Evolutionary conservation across 2,113 vertebrate genomes (phyloP), one percentile per base, ranked within the genome.

Genomic region (Phylloscopus whistleri): DNA sequence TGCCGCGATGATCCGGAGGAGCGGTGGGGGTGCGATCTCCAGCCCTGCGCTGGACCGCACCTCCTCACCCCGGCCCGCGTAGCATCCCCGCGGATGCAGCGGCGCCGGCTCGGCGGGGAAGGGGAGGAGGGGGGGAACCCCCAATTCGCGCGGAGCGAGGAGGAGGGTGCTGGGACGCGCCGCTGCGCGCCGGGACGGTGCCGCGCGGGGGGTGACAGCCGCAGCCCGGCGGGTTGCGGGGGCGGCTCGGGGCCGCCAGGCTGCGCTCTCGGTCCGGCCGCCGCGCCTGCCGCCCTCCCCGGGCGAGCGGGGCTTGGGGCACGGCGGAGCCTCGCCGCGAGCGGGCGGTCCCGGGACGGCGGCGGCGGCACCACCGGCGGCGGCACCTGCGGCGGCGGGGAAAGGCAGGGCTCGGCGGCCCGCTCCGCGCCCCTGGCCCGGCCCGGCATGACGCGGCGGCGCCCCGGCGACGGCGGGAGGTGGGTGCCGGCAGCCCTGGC

Each of bases 401-500:
- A 67, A 18, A 67, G 64, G 64, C 43, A 67, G 64, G 64, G 64
- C 64, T 67, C 64, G 64, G 64, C 31, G 43, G 31, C 64, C 64
- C 64, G 22, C 64, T 67, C 44, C 51, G 51, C 51, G 51, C 51
- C 51, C 51, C 51, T 52, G 27, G 51, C 51, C 51, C 51, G 51
- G 51, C 51, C 51, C 51, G 51, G 51, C 51, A 52, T 52, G 52
- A 53, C 52, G 52, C 52, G 52, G 52, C 52, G 52, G 52, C 52
- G 52, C 52, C 52, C 66, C 66, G 46, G 66, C 27, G 74, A 93
- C 76, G 88, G 94, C 77, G 95, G 87, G 95, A 96, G 86, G 86
- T 97, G 96, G 97, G 92, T 90, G 72, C 93, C 95, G 95, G 77
- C 94, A 96, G 95, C 97, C 24, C n/a, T 97, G 95, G 94, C 96